Evolutionary conservation across 2,113 vertebrate genomes (phyloP).

Genomic region (Isichthys henryi): DNA sequence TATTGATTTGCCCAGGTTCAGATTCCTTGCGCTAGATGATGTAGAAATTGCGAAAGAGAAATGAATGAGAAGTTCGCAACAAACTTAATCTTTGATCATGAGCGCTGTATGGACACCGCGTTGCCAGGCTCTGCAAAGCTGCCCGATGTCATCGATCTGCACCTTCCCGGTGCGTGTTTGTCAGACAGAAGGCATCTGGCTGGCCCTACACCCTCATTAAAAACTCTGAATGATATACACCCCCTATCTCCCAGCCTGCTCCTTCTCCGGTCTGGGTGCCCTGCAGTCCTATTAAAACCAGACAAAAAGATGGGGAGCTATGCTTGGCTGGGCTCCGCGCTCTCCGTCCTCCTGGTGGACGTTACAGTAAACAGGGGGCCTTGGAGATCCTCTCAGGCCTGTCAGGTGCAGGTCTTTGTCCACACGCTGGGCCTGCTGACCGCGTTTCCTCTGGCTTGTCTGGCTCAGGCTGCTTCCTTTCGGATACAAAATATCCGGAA

Average conservation of each 20-base stretch:
- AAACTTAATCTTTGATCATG: neutral
- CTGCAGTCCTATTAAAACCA: conserved; percentile 12
- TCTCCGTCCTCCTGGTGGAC: neutral
- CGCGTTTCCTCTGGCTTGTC: neutral
- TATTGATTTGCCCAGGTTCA: neutral
- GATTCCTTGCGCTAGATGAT: neutral
- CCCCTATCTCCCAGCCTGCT: neutral
- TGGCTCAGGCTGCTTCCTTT: neutral
- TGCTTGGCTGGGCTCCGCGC: neutral
- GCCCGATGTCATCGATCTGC: neutral
- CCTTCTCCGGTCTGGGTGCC: neutral
- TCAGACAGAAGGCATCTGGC: neutral
- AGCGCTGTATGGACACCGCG: too few relatives aligned
- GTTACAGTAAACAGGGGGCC: neutral
- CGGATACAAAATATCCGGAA: neutral
- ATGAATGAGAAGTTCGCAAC: neutral
- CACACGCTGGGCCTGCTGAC: neutral
- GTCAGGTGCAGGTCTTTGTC: neutral
- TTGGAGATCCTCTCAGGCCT: neutral
- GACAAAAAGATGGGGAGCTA: neutral
- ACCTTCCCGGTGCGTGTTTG: neutral
- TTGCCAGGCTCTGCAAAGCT: neutral
- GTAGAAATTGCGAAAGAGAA: neutral
- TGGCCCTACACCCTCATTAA: neutral
- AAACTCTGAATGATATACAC: neutral